These are phyloP conservation scores for Phytoseiulus persimilis DNA, from an alignment of 2,888 invertebrate genomes.

Conservation along the genomic window DNA sequence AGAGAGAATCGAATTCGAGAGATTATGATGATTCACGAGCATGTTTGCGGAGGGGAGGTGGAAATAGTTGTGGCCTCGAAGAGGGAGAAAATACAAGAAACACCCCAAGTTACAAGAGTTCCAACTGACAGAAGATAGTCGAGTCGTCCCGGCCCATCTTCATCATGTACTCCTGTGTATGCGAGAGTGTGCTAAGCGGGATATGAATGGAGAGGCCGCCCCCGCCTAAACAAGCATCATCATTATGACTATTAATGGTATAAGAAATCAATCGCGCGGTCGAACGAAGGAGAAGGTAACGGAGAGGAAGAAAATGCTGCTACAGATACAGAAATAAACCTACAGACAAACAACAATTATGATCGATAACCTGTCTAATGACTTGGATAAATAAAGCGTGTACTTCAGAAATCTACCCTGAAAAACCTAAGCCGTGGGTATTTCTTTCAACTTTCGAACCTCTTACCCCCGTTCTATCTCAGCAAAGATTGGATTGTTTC, in stretches of 20 bases:
- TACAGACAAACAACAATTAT: conserved; percentile 16
- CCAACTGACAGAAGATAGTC: background rate
- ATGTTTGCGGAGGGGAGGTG: background rate
- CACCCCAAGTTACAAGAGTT: background rate
- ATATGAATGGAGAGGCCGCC: background rate
- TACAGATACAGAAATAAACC: conserved; percentile 11
- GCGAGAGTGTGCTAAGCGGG: background rate
- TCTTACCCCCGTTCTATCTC: too few relatives aligned
- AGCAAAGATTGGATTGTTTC: too few relatives aligned
- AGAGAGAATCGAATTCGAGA: background rate
- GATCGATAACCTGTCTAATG: conserved; percentile 21
- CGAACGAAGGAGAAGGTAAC: background rate
- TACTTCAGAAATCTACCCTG: conserved; percentile 39
- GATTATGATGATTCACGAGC: background rate
- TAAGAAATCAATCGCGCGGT: background rate
- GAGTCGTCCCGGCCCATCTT: background rate
- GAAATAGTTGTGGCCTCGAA: background rate
- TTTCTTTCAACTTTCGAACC: background rate
- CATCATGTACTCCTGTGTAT: background rate
- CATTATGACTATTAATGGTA: background rate
- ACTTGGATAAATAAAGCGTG: conserved; percentile 38
- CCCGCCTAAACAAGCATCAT: background rate
- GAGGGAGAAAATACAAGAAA: background rate
- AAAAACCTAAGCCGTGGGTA: background rate
- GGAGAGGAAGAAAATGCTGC: background rate